Evolutionary conservation across 2,113 vertebrate species (phyloP).

Genomic region (Archilochus colubris): DNA sequence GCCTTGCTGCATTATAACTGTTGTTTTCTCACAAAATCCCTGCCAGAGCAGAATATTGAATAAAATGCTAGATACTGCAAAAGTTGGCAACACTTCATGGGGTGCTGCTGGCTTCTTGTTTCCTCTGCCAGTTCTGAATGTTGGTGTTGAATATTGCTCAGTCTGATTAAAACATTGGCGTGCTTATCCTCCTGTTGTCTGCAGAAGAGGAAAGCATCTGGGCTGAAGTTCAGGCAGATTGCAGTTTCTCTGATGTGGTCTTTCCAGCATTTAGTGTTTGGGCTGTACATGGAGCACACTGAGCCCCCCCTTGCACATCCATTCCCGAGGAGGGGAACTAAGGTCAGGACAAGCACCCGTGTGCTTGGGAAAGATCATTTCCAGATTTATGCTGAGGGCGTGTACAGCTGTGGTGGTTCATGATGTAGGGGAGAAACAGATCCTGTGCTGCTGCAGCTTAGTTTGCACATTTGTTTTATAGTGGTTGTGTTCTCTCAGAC

Average conservation of each 20-base stretch:
- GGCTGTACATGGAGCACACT: accelerated
- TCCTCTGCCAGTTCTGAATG: neutral
- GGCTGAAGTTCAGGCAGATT: neutral
- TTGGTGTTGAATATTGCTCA: neutral
- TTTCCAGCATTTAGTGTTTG: neutral
- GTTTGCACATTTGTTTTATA: neutral
- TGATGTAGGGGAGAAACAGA: neutral
- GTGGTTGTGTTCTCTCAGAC: neutral
- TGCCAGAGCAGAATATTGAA: neutral
- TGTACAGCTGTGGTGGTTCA: neutral
- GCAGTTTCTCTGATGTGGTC: neutral
- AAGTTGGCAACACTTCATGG: neutral
- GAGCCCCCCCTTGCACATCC: neutral
- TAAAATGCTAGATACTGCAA: neutral
- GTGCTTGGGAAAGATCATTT: neutral
- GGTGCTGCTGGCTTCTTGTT: neutral
- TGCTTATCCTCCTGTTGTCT: neutral
- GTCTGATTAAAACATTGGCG: neutral
- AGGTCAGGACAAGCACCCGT: neutral
- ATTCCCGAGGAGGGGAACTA: neutral
- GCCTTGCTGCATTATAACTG: neutral
- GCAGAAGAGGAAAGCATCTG: neutral
- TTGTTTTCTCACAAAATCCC: neutral
- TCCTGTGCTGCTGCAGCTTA: neutral
- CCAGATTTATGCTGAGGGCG: neutral